Base-by-base conservation (phyloP, 2,113 vertebrate species). In the Menura novaehollandiae region DNA sequence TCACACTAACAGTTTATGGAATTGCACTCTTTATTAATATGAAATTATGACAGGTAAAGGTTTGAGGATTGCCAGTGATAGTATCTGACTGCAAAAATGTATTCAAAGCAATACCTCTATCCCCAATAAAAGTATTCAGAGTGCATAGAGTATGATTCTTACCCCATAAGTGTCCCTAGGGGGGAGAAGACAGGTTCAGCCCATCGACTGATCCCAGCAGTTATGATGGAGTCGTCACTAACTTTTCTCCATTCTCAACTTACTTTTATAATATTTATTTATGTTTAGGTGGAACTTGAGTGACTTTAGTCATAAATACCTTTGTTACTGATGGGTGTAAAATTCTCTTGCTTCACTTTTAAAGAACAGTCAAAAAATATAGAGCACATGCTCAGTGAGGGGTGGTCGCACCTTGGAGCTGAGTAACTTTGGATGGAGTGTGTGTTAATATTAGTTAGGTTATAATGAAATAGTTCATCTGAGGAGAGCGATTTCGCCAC, bases 151-250 rank as follows among this genome's bases (percentile, higher is more conserved):
- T 35, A 43, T 43, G 35, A 26, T 32, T 67, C 62, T 76, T 26
- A 58, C 20, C 24, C 39, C 53, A 17, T 1, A 18, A 9, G 13
- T 5, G 1, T 52, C 49, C 32, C 71, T 35, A 1, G 28, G 1
- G 2, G 10, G 15, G 19, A 9, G 5, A 6, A 56, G 24, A 30
- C 7, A 9, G 30, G 10, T 76, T 76, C 52, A 43, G 21, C 20
- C 24, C 13, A 1, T 51, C 19, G 26, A 6, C 26, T 51, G 37
- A 11, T 86, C 44, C 44, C 62, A 59, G 44, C 20, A 67, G 32
- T 85, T 49, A 20, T 0, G 0, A n/a, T 3, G 13, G 23, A 15
- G 32, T 22, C 44, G 59, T 35, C 11, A 26, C 37, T 35, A 43
- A 30, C 2, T 6, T 33, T 44, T 52, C 27, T 17, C 15, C 27